These are phyloP conservation scores for Eupithecia insigniata DNA, from an alignment of 2,888 invertebrate species.

Conservation along the genomic window DNA sequence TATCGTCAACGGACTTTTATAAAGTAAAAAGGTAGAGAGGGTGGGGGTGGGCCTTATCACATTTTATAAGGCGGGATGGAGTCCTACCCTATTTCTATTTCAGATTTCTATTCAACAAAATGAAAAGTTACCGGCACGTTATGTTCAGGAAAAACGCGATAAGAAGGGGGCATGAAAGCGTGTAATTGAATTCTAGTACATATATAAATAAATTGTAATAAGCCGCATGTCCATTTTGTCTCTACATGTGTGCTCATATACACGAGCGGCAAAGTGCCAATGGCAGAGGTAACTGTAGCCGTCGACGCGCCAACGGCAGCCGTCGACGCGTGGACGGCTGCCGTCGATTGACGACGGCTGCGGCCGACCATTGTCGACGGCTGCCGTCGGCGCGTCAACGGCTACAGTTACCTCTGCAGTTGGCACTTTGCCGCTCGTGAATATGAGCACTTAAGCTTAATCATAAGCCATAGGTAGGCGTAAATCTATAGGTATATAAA, in stretches of 20 bases:
- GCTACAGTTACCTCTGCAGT: too few species aligned
- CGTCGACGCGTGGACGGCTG: too few species aligned
- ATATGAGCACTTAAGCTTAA: neutral
- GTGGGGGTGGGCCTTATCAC: slow-evolving; percentile 4
- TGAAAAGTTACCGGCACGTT: neutral
- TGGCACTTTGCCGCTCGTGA: too few species aligned
- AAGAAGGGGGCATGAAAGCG: neutral
- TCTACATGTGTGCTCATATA: neutral
- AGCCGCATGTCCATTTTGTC: neutral
- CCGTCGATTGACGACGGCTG: too few species aligned
- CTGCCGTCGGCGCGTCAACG: too few species aligned
- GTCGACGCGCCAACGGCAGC: too few species aligned
- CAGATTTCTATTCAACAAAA: neutral
- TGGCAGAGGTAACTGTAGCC: too few species aligned
- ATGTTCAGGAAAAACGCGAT: neutral
- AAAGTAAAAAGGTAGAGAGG: slow-evolving; percentile 9
- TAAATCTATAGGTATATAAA: neutral
- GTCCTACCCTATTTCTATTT: neutral
- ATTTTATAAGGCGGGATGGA: neutral
- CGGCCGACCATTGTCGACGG: too few species aligned
- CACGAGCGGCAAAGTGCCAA: too few species aligned
- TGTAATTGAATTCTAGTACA: neutral
- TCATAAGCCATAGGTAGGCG: neutral
- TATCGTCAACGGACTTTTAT: slow-evolving; percentile 8
- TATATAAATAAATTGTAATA: neutral